Conservation (phyloP, 2,797 vertebrate species). For the Scomberomorus guttatus region DNA sequence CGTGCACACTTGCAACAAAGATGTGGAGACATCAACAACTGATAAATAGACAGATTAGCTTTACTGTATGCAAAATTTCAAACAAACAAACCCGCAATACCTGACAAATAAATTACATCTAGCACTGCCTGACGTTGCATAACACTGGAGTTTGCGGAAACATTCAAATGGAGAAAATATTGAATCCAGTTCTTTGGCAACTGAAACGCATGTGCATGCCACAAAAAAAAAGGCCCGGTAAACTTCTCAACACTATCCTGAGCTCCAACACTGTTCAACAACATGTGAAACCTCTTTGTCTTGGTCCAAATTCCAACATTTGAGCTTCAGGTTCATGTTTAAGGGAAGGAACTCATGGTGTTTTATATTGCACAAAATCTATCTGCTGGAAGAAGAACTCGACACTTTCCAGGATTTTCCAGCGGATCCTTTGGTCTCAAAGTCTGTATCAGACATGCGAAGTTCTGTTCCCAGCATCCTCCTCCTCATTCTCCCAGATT, state of each 20-base stretch:
- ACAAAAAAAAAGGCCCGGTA: conserved; percentile 25
- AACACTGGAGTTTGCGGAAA: conserved; percentile 9
- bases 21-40: background rate
- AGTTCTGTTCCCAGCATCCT: conserved; percentile 31
- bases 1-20: background rate
- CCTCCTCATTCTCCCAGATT: conserved; percentile 16
- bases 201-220: conserved; percentile 11
- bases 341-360: background rate
- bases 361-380: conserved; percentile 29
- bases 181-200: conserved; percentile 20
- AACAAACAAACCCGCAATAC: conserved; percentile 25
- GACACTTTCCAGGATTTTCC: background rate
- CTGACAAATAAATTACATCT: conserved; percentile 55
- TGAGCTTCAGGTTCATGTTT: conserved; percentile 21
- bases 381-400: background rate
- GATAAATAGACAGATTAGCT: conserved; percentile 2
- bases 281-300: background rate
- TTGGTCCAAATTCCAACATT: conserved; percentile 12
- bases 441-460: conserved; percentile 20
- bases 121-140: conserved; percentile 20
- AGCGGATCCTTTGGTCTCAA: background rate
- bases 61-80: conserved; percentile 39
- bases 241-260: conserved; percentile 31
- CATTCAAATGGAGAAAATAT: conserved; percentile 22
- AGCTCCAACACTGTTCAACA: conserved; percentile 16